Evolutionary conservation across 2,113 vertebrate species (phyloP).

Genomic region (Chelonoidis abingdonii): DNA sequence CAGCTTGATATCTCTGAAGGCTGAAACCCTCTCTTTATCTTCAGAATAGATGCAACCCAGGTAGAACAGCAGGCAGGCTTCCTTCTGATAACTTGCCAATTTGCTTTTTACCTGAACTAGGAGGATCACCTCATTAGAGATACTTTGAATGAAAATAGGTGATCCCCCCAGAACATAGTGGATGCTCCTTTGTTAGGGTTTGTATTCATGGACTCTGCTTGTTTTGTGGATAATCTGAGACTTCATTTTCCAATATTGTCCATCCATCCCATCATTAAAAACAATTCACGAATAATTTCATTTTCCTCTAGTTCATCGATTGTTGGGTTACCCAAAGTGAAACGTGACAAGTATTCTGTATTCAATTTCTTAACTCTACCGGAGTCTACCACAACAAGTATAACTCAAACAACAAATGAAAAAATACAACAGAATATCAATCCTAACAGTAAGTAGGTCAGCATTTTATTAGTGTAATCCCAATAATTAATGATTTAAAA

Average conservation of each 20-base stretch:
- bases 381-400: conserved; percentile 68
- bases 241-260: neutral
- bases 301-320: conserved; percentile 82
- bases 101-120: neutral
- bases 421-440: conserved; percentile 26
- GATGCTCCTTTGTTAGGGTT: neutral
- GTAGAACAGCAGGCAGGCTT: neutral
- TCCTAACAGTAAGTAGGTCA: conserved; percentile 74
- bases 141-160: neutral
- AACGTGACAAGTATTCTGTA: conserved; percentile 95
- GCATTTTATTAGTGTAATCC: neutral
- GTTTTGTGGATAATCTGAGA: neutral
- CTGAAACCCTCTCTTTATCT: neutral
- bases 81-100: neutral
- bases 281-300: neutral
- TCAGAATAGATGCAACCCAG: neutral
- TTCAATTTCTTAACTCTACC: conserved; percentile 93
- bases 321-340: conserved; percentile 92
- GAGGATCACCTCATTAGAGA: neutral
- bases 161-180: neutral
- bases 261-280: neutral
- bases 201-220: neutral
- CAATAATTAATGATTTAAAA: neutral
- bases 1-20: neutral
- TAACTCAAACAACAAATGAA: conserved; percentile 28